A percentile compares a stretch with the other conserved stretches of the same genome.
Evolutionary conservation across 1,140 invertebrate species (phyloP).

Genomic region (Venustaconcha ellipsiformis): DNA sequence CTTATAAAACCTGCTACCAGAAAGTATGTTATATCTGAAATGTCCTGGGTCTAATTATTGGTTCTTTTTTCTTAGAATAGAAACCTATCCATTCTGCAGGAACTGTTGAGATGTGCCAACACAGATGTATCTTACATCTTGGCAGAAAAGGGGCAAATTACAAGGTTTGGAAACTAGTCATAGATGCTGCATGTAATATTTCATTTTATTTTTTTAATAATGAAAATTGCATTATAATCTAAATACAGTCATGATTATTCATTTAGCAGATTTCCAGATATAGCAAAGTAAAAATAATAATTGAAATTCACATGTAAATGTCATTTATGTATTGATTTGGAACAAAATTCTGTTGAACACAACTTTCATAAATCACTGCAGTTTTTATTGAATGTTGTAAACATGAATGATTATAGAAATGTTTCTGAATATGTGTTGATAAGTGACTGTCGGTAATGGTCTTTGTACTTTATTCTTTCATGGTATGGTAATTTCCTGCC

Average conservation of each 20-base stretch:
- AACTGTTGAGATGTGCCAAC: conserved; percentile 56
- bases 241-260: background rate
- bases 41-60: too few species aligned
- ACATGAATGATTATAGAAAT: too few species aligned
- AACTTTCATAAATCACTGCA: too few species aligned
- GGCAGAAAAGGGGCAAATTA: conserved; percentile 56
- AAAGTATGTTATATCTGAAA: too few species aligned
- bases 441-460: too few species aligned
- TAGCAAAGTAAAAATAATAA: background rate
- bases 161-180: conserved; percentile 39
- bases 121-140: conserved; percentile 57
- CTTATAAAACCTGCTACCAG: too few species aligned
- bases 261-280: background rate
- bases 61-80: conserved; percentile 42
- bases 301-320: background rate
- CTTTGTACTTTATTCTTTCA: too few species aligned
- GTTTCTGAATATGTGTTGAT: too few species aligned
- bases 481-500: too few species aligned
- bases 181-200: background rate
- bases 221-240: background rate
- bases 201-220: background rate
- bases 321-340: background rate
- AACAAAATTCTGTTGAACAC: background rate
- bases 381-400: too few species aligned
- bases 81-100: conserved; percentile 48